These are phyloP conservation scores for Chaenocephalus aceratus DNA, from an alignment of 2,113 vertebrate genomes.

Conservation along the genomic window DNA sequence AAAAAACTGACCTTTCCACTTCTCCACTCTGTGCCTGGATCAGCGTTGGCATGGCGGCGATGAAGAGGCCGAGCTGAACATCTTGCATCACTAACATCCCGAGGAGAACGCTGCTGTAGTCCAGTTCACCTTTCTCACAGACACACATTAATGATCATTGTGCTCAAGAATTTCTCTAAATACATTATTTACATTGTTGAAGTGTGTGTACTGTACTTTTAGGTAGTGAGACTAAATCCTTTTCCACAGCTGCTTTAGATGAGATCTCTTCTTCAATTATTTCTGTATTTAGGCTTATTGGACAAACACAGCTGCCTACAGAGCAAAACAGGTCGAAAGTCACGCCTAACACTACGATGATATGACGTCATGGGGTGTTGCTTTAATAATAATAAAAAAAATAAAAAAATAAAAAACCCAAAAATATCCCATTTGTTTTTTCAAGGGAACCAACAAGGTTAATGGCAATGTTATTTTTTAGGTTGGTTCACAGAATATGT, in stretches of 20 bases:
- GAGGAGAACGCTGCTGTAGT: conserved; percentile 93
- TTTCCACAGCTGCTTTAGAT: not conserved
- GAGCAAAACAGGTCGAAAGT: not conserved
- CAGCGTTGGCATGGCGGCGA: conserved; percentile 94
- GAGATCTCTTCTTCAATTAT: not conserved
- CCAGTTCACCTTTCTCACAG: conserved; percentile 87
- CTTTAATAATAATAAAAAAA: too few species aligned
- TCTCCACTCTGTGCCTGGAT: conserved; percentile 89
- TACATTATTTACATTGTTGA: not conserved
- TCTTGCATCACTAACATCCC: conserved; percentile 98
- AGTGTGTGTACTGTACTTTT: not conserved
- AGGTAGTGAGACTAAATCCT: not conserved
- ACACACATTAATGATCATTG: conserved; percentile 6
- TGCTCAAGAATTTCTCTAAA: not conserved
- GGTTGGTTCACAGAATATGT: too few species aligned
- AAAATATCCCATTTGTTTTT: too few species aligned
- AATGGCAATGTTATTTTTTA: too few species aligned
- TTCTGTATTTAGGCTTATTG: not conserved
- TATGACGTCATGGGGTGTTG: too few species aligned
- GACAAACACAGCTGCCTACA: not conserved
- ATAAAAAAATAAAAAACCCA: too few species aligned
- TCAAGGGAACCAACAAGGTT: too few species aligned
- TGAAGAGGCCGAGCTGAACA: conserved; percentile 95
- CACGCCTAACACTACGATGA: not conserved
- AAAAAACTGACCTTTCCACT: conserved; percentile 83